Conservation (phyloP, 2,888 invertebrate genomes). For the Mythimna ferrago region DNA sequence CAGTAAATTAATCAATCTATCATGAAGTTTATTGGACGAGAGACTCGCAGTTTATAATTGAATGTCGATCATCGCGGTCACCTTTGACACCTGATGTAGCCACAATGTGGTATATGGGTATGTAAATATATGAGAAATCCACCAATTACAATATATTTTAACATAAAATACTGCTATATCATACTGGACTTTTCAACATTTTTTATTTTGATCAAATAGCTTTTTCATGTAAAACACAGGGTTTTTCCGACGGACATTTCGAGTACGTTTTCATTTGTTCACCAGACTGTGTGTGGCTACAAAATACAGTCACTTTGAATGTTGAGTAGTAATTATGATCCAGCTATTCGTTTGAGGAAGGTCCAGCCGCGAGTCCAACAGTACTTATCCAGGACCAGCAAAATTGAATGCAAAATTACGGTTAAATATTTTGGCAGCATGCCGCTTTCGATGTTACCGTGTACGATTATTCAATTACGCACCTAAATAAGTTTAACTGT, state of each 20-base stretch:
- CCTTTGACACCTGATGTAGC: slow-evolving; percentile 32
- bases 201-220: slow-evolving; percentile 15
- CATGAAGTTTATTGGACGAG: slow-evolving; percentile 16
- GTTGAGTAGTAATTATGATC: slow-evolving; percentile 45
- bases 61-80: slow-evolving; percentile 46
- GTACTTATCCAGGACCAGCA: background rate
- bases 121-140: slow-evolving; percentile 19
- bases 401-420: slow-evolving; percentile 37
- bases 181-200: slow-evolving; percentile 8
- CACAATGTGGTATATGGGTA: slow-evolving; percentile 25
- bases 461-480: slow-evolving; percentile 57
- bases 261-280: slow-evolving; percentile 53
- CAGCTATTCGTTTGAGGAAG: slow-evolving; percentile 19
- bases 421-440: slow-evolving; percentile 31
- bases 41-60: slow-evolving; percentile 34
- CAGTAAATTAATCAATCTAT: slow-evolving; percentile 11
- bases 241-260: slow-evolving; percentile 20
- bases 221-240: slow-evolving; percentile 27
- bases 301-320: slow-evolving; percentile 31
- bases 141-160: slow-evolving; percentile 7
- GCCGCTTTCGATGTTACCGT: slow-evolving; percentile 13
- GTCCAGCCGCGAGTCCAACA: slow-evolving; percentile 14
- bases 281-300: slow-evolving; percentile 49
- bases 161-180: background rate
- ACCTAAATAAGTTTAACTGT: slow-evolving; percentile 58